Percentiles rank a stretch among this genome's conserved stretches.
phyloP scores from a whole-genome alignment of 1,140 invertebrate species.

The Tetragonula clypearis region DNA sequence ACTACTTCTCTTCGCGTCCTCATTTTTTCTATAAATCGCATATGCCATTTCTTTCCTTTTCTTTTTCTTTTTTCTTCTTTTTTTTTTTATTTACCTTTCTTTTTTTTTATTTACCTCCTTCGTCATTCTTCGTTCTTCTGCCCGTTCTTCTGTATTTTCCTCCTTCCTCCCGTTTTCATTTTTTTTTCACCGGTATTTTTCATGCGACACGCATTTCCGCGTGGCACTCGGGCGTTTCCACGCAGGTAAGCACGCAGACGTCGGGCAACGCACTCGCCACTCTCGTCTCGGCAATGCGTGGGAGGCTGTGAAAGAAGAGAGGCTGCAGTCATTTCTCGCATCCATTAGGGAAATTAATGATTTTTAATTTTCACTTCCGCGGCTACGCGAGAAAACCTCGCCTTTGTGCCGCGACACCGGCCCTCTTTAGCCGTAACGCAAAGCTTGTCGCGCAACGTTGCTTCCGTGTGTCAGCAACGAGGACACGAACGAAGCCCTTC shows the following conservation, averaged over 20 bases:
- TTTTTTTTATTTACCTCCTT: neutral
- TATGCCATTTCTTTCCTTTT: neutral
- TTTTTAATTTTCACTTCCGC: conserved; percentile 63
- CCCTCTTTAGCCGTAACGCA: neutral
- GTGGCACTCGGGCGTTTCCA: conserved; percentile 41
- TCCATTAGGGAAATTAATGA: conserved; percentile 74
- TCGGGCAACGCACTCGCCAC: conserved; percentile 40
- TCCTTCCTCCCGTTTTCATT: neutral
- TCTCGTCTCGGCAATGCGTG: conserved; percentile 46
- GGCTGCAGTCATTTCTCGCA: conserved; percentile 60
- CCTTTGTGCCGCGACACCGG: conserved; percentile 22
- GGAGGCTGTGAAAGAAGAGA: conserved; percentile 50
- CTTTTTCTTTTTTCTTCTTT: too few species aligned
- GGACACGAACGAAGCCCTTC: neutral
- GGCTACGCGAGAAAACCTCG: conserved; percentile 2
- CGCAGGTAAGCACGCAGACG: conserved; percentile 47
- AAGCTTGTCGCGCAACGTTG: neutral
- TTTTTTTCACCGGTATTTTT: neutral
- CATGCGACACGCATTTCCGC: conserved; percentile 38
- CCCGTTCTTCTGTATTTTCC: neutral
- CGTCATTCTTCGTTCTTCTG: neutral
- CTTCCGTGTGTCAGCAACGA: neutral
- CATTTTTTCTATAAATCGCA: conserved; percentile 6
- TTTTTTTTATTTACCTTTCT: neutral
- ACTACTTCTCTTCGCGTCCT: conserved; percentile 4